Evolutionary conservation across 2,888 invertebrate species (phyloP), one percentile per base, ranked within the genome.

Genomic region (Hofmannophila pseudospretella): DNA sequence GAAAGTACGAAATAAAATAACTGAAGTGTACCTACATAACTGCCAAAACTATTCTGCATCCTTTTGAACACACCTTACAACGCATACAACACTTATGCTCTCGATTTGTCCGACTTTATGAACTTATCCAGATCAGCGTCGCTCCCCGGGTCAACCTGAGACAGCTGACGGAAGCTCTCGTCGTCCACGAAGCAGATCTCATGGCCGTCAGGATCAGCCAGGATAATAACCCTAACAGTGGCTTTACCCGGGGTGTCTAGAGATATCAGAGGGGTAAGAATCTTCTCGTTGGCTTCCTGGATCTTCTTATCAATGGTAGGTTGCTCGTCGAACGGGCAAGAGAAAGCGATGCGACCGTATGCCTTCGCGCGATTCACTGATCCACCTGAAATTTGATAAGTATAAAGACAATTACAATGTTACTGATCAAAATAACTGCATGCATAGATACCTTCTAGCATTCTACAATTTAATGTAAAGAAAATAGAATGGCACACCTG

Each of bases 111-210:
- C 9, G 90, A 88, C 44, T 87, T 86, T 45, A 96, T 95, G 54
- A 89, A 94, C 70, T 92, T 91, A 53, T 94, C 90, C 14, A 99
- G 85, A 27, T 93, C 89, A n/a, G 89, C 85, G 50, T 96, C 94
- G 32, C 94, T 95, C 36, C 93, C 89, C 0, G 94, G 92, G 69
- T 99, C 98, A 2, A 95, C 90, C 54, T 93, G 89, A 0, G 98
- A 97, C 25, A 99, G 80, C 58, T 97, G 89, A 4, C 93, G 84
- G 85, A 97, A 99, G 23, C 94, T 97, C 85, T 98, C 97, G 58
- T 98, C 97, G 45, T 98, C 98, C 3, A 99, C 99, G 77, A 98
- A 98, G 79, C 99, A 99, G 47, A 99, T 99, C 88, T 99, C 99
- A 74, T 98, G 98, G 0, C 92, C 96, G 80, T 98, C 97, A 0